Conservation (phyloP, 2,113 vertebrate genomes). For the Tragelaphus scriptus region DNA sequence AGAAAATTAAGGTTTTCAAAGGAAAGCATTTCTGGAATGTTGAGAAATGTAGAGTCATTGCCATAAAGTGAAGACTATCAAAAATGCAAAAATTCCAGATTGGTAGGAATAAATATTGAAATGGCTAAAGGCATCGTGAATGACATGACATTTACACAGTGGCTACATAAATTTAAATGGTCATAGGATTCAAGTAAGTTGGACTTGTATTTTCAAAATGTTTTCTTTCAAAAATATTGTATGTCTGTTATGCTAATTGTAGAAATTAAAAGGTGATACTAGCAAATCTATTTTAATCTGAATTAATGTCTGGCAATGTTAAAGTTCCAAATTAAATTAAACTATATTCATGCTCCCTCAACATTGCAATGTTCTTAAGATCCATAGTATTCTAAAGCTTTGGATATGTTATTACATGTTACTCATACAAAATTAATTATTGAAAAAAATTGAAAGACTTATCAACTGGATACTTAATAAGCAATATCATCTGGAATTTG, state of each 20-base stretch:
- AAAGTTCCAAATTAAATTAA: constrained; percentile 3
- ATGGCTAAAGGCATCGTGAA: background rate
- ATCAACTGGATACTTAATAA: background rate
- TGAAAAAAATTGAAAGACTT: background rate
- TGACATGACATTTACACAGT: background rate
- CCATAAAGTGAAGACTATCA: background rate
- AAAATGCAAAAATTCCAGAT: constrained; percentile 26
- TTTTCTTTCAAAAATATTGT: constrained; percentile 30
- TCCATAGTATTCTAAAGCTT: background rate
- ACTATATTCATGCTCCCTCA: background rate
- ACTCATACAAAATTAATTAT: background rate
- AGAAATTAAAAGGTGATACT: constrained; percentile 45
- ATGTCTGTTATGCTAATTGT: constrained; percentile 24
- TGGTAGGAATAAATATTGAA: background rate
- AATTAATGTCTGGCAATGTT: constrained; percentile 16
- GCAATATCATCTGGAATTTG: background rate
- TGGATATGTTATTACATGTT: background rate
- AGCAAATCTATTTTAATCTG: constrained; percentile 4
- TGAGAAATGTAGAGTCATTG: background rate
- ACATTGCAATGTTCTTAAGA: background rate
- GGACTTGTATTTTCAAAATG: constrained; percentile 6
- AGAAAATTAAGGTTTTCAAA: background rate
- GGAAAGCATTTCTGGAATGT: background rate
- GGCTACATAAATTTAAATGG: constrained; percentile 9
- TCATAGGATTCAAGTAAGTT: constrained; percentile 20